Base-by-base conservation (phyloP, 30 jellyfish, hydroid and myxozoan species). In the Aurelia aurita complex sp. Pacific region DNA sequence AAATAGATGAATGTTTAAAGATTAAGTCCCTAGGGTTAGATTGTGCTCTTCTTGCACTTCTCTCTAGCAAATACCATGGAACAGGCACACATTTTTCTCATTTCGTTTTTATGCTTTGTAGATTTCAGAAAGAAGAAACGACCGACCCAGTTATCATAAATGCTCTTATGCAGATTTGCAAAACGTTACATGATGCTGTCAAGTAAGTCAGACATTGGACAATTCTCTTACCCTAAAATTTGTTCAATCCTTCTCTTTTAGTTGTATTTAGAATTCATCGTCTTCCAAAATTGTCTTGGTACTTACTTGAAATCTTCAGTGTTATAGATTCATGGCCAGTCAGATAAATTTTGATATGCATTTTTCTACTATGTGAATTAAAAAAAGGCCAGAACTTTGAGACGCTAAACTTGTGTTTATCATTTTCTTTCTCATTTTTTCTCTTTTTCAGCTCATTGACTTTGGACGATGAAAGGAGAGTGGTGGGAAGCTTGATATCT, bases 151-250 rank as follows among this genome's bases (percentile, higher is more conserved):
- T 89, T 13, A 77, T 82, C 43, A 93, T 93, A 53, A 88, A 88
- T 67, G 86, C 97, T 1, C 69, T 93, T 76, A 87, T 88, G 96
- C 85, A 94, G 43, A 74, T 93, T 42, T 93, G 98, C 92, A 93
- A 93, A 60, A 93, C 98, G 11, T 80, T 93, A 97, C 98, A 93
- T 64, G 97, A 83, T 53, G 88, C 98, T 46, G 97, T 93, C 76
- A 93, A 93, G 98, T 93, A 80, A 32, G 90, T 70, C 2, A 4
- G 13, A 5, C n/a, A 5, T 19, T 79, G 19, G 2, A 74, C 38
- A 29, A 17, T 9, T 35, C 0, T 18, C 2, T 74, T 74, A 5
- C 42, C 0, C 38, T 0, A 4, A 46, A 46, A 46, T 46, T 38
- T 2, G 13, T 46, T 46, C 15, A 1, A 4, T 46, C 4, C 0